Evolutionary conservation across 1,140 invertebrate species (phyloP), one percentile per base, ranked within the genome.

Genomic region (Battus philenor): DNA sequence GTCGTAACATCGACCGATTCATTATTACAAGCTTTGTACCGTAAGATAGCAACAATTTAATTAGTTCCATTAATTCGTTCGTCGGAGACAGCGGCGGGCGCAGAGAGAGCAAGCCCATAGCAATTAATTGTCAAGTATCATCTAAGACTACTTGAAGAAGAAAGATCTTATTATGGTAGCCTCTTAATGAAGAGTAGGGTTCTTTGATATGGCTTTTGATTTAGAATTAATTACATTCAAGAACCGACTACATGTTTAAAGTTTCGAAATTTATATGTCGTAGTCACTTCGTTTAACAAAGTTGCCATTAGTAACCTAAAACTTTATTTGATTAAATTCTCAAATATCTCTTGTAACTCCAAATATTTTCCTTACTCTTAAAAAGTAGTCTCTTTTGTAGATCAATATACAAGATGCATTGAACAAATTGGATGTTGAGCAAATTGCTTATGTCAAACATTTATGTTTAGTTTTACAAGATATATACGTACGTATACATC

Each of bases 11-110:
- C 17, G 33, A 33, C 44, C 34, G 24, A 51, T 55, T 51, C 38
- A 51, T 44, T 50, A 47, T 30, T 32, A 29, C 10, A n/a, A 16
- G 26, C 45, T 47, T 47, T 47, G 33, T 47, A 44, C 12, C 12
- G 39, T 38, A 24, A 47, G 33, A 36, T 48, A 18, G 41, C 43
- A 43, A 38, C 34, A 41, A 46, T 57, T 59, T 59, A 59, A 59
- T 59, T 59, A 51, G 45, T 49, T 51, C 46, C 47, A 49, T 49
- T 31, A 49, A 43, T 43, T 49, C 24, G 31, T 49, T 49, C 18
- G 4, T 15, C 18, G 12, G 22, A 39, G 36, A 32, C 20, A 1
- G 12, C 20, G 10, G 9, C 22, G 9, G 16, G 12, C 34, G 10
- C 30, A 32, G 8, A 6, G 4, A 11, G 12, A 32, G 36, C 36